These are phyloP conservation scores for Rhagoletis zephyria DNA, from an alignment of 1,140 invertebrate genomes.

Conservation along the genomic window DNA sequence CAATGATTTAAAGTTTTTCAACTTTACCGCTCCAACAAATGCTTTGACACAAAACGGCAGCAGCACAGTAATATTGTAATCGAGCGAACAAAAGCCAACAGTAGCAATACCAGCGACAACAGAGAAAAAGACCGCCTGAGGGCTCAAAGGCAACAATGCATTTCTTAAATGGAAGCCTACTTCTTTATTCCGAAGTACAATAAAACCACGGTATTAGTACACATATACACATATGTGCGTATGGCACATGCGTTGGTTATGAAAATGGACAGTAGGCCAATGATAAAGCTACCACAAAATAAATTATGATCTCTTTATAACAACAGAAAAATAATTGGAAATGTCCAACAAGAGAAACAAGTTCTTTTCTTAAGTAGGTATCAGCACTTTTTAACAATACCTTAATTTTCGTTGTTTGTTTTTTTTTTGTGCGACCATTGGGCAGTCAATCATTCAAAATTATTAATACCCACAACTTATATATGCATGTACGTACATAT, in stretches of 20 bases:
- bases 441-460: constrained; percentile 47
- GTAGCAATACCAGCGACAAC: constrained; percentile 1
- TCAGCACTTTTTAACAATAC: constrained; percentile 48
- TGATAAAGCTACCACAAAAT: constrained; percentile 1
- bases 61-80: constrained; percentile 24
- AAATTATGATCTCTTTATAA: constrained; percentile 47
- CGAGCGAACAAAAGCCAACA: constrained; percentile 41
- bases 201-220: no score
- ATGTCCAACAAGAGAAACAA: constrained; percentile 2
- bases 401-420: constrained; percentile 8
- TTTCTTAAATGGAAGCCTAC: no score
- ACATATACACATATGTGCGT: background rate
- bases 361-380: background rate
- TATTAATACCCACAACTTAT: constrained; percentile 23
- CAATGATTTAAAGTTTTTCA: background rate
- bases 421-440: background rate
- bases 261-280: background rate
- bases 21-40: background rate
- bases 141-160: background rate
- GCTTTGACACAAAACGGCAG: constrained; percentile 39
- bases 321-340: constrained; percentile 48
- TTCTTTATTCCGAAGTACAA: no score
- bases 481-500: no score
- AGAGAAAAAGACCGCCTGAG: background rate
- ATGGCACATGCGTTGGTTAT: background rate